phyloP scores from a whole-genome alignment of 1,140 invertebrate genomes.

The Zelostemma sp. region DNA sequence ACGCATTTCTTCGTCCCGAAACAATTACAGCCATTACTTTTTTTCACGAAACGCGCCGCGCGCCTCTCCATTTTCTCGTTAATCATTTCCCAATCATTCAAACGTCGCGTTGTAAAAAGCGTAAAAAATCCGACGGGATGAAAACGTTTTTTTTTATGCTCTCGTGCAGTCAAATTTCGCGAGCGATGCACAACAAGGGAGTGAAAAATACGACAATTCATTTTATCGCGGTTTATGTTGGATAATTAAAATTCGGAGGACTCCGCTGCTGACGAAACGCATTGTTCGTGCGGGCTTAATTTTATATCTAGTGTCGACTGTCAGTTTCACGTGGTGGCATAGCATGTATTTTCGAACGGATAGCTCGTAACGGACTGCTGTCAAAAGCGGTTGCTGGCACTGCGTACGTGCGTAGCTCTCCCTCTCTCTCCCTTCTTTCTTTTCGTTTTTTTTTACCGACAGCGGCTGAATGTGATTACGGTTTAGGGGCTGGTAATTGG shows the following conservation, averaged over 20 bases:
- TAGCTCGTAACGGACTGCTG: conserved; percentile 41
- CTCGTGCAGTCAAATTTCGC: background rate
- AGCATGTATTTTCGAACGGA: conserved; percentile 41
- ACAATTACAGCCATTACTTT: too few species aligned
- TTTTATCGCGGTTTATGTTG: conserved; percentile 11
- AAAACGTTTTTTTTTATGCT: conserved; percentile 29
- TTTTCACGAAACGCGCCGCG: too few species aligned
- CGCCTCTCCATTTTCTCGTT: too few species aligned
- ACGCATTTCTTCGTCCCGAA: too few species aligned
- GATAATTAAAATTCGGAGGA: conserved; percentile 33
- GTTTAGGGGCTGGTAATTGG: conserved; percentile 33
- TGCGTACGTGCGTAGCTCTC: conserved; percentile 21
- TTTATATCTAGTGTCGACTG: conserved; percentile 41
- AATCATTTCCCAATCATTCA: too few species aligned
- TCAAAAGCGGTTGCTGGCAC: conserved; percentile 32
- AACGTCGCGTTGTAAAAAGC: too few species aligned
- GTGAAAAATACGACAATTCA: background rate
- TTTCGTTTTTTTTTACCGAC: conserved; percentile 17
- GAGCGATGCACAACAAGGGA: background rate
- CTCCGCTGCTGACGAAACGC: conserved; percentile 21
- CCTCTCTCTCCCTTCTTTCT: background rate
- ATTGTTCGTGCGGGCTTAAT: conserved; percentile 34
- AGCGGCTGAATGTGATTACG: conserved; percentile 34
- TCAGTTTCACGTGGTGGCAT: conserved; percentile 35
- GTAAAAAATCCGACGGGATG: background rate